phyloP scores from a whole-genome alignment of 1,140 invertebrate species.

The Medauroidea extradentata region DNA sequence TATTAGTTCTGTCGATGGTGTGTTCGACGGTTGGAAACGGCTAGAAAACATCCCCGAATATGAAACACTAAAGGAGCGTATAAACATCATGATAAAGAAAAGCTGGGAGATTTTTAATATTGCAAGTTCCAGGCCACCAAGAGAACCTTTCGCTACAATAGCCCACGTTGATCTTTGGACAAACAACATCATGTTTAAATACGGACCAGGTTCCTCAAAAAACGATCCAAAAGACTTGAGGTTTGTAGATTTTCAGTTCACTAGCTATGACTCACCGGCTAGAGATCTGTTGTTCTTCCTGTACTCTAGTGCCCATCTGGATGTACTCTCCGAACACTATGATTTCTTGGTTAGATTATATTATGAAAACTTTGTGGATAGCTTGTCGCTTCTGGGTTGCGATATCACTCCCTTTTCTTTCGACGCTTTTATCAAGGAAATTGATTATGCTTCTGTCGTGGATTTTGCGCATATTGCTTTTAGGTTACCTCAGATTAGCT shows the following conservation, averaged over 20 bases:
- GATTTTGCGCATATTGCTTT: too few species aligned
- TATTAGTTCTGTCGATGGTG: not conserved
- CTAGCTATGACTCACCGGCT: constrained; percentile 7
- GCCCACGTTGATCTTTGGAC: too few species aligned
- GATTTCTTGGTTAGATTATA: constrained; percentile 1
- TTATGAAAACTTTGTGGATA: constrained; percentile 1
- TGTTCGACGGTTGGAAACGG: not conserved
- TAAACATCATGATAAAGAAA: not conserved
- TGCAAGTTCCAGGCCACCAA: not conserved
- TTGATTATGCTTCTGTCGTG: too few species aligned
- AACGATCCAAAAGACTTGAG: not conserved
- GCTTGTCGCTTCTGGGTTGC: not conserved
- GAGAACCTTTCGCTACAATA: constrained; percentile 12
- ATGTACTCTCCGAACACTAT: not conserved
- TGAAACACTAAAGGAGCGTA: not conserved
- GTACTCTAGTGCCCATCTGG: not conserved
- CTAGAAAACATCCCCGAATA: constrained; percentile 1
- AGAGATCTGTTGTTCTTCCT: constrained; percentile 8
- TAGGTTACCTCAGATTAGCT: too few species aligned
- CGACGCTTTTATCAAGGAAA: not conserved
- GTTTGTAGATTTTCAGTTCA: constrained; percentile 12
- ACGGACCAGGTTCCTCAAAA: not conserved
- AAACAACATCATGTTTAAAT: constrained; percentile 13
- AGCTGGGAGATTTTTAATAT: not conserved
- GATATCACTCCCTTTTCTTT: not conserved